phyloP scores from a whole-genome alignment of 2,888 invertebrate species.

The Perizoma affinitatum region DNA sequence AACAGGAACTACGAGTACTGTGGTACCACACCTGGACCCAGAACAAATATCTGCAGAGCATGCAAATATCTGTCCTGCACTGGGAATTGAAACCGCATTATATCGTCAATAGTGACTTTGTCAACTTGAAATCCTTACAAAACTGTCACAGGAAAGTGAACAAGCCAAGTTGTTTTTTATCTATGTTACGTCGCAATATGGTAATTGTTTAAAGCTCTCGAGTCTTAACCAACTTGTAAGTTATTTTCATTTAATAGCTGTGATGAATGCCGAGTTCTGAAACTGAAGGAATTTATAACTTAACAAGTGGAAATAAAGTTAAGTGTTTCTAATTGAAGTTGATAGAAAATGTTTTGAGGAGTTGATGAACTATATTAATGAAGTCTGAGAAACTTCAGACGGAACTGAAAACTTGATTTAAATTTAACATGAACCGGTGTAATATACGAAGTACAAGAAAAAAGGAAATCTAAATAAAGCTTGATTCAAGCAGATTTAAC shows the following conservation, averaged over 20 bases:
- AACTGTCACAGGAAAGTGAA: neutral
- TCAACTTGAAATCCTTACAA: too few relatives aligned
- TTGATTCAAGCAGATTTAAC: too few relatives aligned
- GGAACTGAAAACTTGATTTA: too few relatives aligned
- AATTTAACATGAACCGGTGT: too few relatives aligned
- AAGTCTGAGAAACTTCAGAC: neutral
- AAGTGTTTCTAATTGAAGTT: slow-evolving; percentile 16
- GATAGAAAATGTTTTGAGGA: slow-evolving; percentile 4
- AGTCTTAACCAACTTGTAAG: slow-evolving; percentile 28
- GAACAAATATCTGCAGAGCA: too few relatives aligned
- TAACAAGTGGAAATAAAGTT: slow-evolving; percentile 20
- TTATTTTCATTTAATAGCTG: slow-evolving; percentile 31
- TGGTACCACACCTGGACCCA: too few relatives aligned
- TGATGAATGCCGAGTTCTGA: slow-evolving; percentile 24
- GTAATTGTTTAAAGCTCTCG: slow-evolving; percentile 34
- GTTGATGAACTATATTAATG: neutral
- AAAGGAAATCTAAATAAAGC: too few relatives aligned
- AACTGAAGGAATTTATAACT: slow-evolving; percentile 22
- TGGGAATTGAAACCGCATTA: too few relatives aligned
- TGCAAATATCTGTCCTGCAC: too few relatives aligned
- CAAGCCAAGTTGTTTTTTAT: neutral
- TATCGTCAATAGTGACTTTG: too few relatives aligned
- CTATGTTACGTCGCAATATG: slow-evolving; percentile 22
- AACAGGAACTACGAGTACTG: too few relatives aligned
- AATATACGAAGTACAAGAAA: too few relatives aligned